Base-by-base conservation (phyloP, 2,113 vertebrate genomes). In the Pygoscelis adeliae region DNA sequence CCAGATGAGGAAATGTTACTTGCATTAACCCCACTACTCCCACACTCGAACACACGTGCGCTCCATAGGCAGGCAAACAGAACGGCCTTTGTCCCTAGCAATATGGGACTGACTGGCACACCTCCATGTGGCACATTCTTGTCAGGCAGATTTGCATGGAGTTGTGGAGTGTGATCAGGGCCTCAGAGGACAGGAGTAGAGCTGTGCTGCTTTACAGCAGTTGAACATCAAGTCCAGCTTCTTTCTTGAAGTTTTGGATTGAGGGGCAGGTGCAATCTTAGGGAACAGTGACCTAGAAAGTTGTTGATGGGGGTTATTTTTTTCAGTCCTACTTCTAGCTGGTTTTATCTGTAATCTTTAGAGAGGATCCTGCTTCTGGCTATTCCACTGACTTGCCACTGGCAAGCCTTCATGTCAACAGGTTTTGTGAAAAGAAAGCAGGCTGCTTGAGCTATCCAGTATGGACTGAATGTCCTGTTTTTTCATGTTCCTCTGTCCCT, bases 1-100 rank as follows among this genome's bases (percentile, higher is more conserved):
- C 22, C 13, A 9, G 66, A 14, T 2, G 55, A 84, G 88, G 85
- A 78, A 19, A 63, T 44, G 80, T 63, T 34, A 42, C 67, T 81
- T 27, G 40, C 71, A 11, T 27, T 88, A 58, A n/a, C 30, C 78
- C 73, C 18, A 1, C 5, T 18, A 38, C 55, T 89, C 80, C 65
- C 73, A 42, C 73, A 0, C 9, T 10, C 1, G 4, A 19, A 7
- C 36, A 14, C 29, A 4, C 1, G 1, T 0, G 0, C 0, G 0
- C 42, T 44, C 53, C 26, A 3, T 0, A 0, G 69, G 71, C 52
- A 2, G 13, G 47, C 9, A 1, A 20, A 53, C 90, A 89, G 32
- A 46, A 23, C 4, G 9, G 76, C 63, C 55, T 53, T 81, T 78
- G 86, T 93, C 27, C 47, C 13, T 17, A 6, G 38, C 61, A 17